Percentiles rank a stretch among this genome's conserved stretches.
phyloP scores from a whole-genome alignment of 2,113 vertebrate genomes.

The Argyrosomus japonicus region DNA sequence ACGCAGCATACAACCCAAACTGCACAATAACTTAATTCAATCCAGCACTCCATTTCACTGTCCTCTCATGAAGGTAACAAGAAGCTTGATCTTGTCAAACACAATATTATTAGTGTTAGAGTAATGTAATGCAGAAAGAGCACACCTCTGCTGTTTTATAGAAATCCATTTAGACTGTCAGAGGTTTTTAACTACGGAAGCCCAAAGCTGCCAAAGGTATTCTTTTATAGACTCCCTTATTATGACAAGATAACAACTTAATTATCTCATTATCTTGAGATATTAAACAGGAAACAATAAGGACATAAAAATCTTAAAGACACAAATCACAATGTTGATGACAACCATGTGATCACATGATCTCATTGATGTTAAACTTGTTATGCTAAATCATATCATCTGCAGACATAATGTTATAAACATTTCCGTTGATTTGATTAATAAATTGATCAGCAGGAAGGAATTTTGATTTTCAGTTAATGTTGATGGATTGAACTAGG shows the following conservation, averaged over 20 bases:
- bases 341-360: background rate
- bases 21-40: slow-evolving; percentile 47
- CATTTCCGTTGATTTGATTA: too few relatives aligned
- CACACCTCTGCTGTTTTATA: background rate
- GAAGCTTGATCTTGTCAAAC: slow-evolving; percentile 20
- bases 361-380: slow-evolving; percentile 1
- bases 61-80: slow-evolving; percentile 8
- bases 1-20: slow-evolving; percentile 20
- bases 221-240: background rate
- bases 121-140: slow-evolving; percentile 14
- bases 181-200: background rate
- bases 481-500: too few relatives aligned
- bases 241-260: background rate
- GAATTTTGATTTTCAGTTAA: too few relatives aligned
- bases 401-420: background rate
- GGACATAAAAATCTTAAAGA: background rate
- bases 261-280: background rate
- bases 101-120: slow-evolving; percentile 16
- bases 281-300: background rate
- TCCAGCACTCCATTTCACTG: slow-evolving; percentile 11
- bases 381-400: background rate
- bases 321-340: background rate
- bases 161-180: background rate
- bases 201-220: background rate
- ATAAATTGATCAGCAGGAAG: too few relatives aligned